Evolutionary conservation across 2,797 vertebrate genomes (phyloP).

Genomic region (Bovichtus diacanthus): DNA sequence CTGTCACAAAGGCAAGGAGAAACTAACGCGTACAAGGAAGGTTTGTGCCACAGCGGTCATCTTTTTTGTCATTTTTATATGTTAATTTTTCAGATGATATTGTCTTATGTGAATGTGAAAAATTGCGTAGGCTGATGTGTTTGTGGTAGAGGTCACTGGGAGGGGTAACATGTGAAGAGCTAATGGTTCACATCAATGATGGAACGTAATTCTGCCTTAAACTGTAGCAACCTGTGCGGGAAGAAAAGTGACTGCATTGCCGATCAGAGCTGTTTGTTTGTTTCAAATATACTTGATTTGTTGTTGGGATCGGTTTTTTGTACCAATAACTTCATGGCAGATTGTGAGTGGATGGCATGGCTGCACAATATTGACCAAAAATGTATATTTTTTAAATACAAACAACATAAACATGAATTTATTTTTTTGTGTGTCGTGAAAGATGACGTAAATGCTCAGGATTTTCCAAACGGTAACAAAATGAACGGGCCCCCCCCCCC

Average conservation of each 20-base stretch:
- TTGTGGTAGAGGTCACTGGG: conserved; percentile 33
- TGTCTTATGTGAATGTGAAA: conserved; percentile 56
- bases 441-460: conserved; percentile 54
- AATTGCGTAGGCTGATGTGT: conserved; percentile 21
- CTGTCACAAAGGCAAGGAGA: conserved; percentile 30
- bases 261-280: conserved; percentile 42
- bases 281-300: conserved; percentile 26
- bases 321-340: conserved; percentile 10
- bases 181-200: conserved; percentile 30
- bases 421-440: conserved; percentile 25
- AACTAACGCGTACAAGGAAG: conserved; percentile 4
- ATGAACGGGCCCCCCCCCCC: background rate
- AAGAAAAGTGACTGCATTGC: conserved; percentile 23
- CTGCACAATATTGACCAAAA: conserved; percentile 65
- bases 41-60: conserved; percentile 24
- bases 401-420: conserved; percentile 28
- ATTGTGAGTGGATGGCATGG: conserved; percentile 12
- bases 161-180: conserved; percentile 4
- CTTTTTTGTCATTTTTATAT: conserved; percentile 39
- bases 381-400: conserved; percentile 58
- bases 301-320: conserved; percentile 1
- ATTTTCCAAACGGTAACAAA: conserved; percentile 13
- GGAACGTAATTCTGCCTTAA: conserved; percentile 70
- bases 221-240: conserved; percentile 56
- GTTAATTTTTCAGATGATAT: conserved; percentile 16